Evolutionary conservation across 2,888 invertebrate genomes (phyloP), one percentile per base, ranked within the genome.

Genomic region (Eilema depressum): DNA sequence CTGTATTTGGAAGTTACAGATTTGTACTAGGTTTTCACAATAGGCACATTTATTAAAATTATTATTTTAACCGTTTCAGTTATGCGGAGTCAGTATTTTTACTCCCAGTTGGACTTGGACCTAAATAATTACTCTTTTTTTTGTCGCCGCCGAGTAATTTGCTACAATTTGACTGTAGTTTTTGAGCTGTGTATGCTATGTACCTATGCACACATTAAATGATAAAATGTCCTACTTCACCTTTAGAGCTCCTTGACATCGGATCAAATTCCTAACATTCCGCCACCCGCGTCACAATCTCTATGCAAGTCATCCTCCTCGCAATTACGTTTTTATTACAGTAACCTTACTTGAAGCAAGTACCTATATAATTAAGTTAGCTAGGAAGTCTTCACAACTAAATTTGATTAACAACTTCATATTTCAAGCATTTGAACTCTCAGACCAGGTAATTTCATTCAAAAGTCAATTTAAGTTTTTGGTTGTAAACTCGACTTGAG

Each of bases 401-500:
- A 70, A 67, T 71, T 69, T 8, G 33, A 60, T 28, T 72, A 70
- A 70, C 63, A 61, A 72, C 75, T 75, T 74, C 23, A 66, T 68
- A 75, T 66, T 71, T 63, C n/a, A 63, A 64, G n/a, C 23, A 75
- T 73, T 75, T 63, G 57, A 63, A 71, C 64, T 74, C 59, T 69
- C 53, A 74, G 68, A 64, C 59, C 66, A 73, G 67, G 71, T 82
- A 76, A 76, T 78, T 78, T 71, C 68, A 66, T 74, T 79, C 66
- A 66, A 80, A 82, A 83, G 78, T 75, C 80, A 82, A 82, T 80
- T 83, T 69, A 82, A 74, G 72, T 83, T 75, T n/a, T 68, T 30
- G 64, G 75, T 71, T 70, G 76, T 66, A 70, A 71, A 61, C 71
- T 66, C 33, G 63, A 75, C 62, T 74, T 69, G 68, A 73, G 71